Base-by-base conservation (phyloP, 2,797 vertebrate species). In the Sorex maritimensis region DNA sequence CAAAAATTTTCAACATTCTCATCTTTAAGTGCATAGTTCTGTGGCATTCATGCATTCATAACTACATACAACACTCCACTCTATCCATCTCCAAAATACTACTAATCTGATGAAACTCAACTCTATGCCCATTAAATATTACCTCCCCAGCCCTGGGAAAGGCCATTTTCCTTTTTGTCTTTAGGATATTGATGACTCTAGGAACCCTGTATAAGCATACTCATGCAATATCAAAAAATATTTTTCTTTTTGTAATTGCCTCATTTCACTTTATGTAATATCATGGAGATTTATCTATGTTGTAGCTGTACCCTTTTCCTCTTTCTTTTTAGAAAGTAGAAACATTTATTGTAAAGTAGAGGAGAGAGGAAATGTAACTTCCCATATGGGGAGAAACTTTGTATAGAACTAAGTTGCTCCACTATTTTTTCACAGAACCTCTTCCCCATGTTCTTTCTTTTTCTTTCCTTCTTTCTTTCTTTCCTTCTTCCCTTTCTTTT, bases 41-140 rank as follows among this genome's bases (percentile, higher is more conserved):
- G 23, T 46, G 34, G 23, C 34, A 79, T 63, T 88, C 75, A 82
- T 26, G 23, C 34, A 79, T 63, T 88, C 75, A 82, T 26, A 63
- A 34, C 12, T 15, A 38, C 5, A 19, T 23, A 38, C 4, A 46
- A 38, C 28, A 19, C n/a, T 71, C 67, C 63, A 61, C 28, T 49
- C 61, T 24, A n/a, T 13, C 65, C 21, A 65, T 49, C 55, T 82
- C 65, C 52, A 74, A 94, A 86, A 92, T 5, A 65, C 17, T 67
- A n/a, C 79, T 78, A 38, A 7, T 81, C 26, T 85, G 23, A 0
- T 74, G 80, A 52, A 72, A 68, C 4, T 0, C 23, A 74, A 71
- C n/a, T 6, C 55, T 44, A 2, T 44, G 30, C 41, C 41, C 28
- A 4, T 14, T 44, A 41, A 74, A 65, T 7, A 15, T 11, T 41